Evolutionary conservation across 2,797 vertebrate genomes (phyloP).

Genomic region (Acipenser ruthenus): DNA sequence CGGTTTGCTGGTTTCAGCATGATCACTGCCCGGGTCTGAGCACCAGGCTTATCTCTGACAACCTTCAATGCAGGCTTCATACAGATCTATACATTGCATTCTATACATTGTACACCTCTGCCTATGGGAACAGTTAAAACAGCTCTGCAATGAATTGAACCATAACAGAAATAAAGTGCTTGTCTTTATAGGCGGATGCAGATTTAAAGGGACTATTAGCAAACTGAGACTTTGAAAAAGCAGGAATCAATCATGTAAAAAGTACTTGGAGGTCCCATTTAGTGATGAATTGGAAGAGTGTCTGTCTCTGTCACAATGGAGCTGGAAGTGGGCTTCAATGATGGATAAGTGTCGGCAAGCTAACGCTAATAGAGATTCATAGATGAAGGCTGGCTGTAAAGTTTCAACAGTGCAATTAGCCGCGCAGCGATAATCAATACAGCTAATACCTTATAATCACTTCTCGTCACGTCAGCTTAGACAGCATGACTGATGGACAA

Average conservation of each 20-base stretch:
- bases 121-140: constrained; percentile 23
- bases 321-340: not conserved
- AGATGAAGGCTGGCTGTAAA: not conserved
- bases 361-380: constrained; percentile 9
- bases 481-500: constrained; percentile 56
- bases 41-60: no score
- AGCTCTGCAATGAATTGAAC: constrained; percentile 19
- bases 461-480: constrained; percentile 43
- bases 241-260: constrained; percentile 26
- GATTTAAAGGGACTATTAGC: not conserved
- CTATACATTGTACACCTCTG: not conserved
- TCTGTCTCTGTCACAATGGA: constrained; percentile 22
- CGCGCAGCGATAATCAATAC: constrained; percentile 48
- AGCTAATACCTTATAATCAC: constrained; percentile 57
- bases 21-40: no score
- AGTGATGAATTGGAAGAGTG: constrained; percentile 27
- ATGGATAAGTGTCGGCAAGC: constrained; percentile 10
- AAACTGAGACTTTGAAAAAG: constrained; percentile 21
- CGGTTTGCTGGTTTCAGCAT: no score
- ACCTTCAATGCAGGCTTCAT: no score
- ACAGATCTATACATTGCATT: no score
- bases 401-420: constrained; percentile 16
- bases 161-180: constrained; percentile 22
- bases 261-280: constrained; percentile 24
- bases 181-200: constrained; percentile 1